A percentile compares a stretch with the other conserved stretches of the same genome.
Evolutionary conservation across 2,888 invertebrate species (phyloP).

Genomic region (Drosophila falleni): DNA sequence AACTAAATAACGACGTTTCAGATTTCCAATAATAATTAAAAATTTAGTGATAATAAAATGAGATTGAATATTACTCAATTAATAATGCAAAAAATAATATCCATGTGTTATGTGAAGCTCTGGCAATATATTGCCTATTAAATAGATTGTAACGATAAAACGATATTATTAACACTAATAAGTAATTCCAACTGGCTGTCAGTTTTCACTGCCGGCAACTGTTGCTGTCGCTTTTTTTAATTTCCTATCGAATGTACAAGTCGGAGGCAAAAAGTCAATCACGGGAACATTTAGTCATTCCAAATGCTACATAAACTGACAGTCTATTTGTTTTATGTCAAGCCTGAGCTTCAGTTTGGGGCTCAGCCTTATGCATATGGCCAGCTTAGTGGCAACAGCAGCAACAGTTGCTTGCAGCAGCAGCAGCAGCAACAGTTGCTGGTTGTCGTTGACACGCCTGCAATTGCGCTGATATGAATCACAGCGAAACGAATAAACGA

Average conservation of each 20-base stretch:
- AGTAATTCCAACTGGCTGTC: slow-evolving; percentile 18
- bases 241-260: slow-evolving; percentile 53
- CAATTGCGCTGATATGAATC: slow-evolving; percentile 83
- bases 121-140: slow-evolving; percentile 3
- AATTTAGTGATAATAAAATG: neutral
- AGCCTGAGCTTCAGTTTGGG: slow-evolving; percentile 58
- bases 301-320: slow-evolving; percentile 77
- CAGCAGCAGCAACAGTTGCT: slow-evolving; percentile 54
- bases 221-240: slow-evolving; percentile 23
- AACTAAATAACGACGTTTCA: neutral
- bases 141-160: slow-evolving; percentile 12
- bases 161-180: slow-evolving; percentile 19
- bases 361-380: slow-evolving; percentile 39
- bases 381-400: slow-evolving; percentile 17
- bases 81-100: neutral
- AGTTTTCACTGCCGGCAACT: slow-evolving; percentile 12
- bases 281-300: slow-evolving; percentile 75
- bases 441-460: slow-evolving; percentile 80
- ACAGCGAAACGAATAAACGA: slow-evolving; percentile 43
- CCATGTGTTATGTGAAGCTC: neutral
- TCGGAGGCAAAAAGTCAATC: slow-evolving; percentile 64
- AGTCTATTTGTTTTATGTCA: slow-evolving; percentile 78
- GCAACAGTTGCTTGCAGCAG: slow-evolving; percentile 33
- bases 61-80: neutral
- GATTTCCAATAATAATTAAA: neutral